A percentile compares a stretch with the other conserved stretches of the same genome.
These are phyloP conservation scores for Phycodurus eques DNA, from an alignment of 2,113 vertebrate genomes.

Conservation along the genomic window DNA sequence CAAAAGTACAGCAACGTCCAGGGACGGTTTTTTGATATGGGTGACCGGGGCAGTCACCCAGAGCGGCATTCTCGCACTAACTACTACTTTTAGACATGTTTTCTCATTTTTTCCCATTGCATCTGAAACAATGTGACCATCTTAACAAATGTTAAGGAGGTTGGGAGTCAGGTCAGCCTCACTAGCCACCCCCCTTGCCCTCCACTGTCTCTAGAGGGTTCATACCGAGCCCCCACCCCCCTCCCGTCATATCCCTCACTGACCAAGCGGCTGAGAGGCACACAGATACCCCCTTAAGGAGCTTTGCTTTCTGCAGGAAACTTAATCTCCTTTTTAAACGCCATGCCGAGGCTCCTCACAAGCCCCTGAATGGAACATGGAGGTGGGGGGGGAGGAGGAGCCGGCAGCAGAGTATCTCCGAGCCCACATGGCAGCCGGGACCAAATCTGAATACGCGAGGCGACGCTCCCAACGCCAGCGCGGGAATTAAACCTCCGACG, in stretches of 20 bases:
- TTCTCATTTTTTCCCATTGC: too few relatives aligned
- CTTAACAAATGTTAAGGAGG: constrained; percentile 12
- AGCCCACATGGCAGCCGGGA: constrained; percentile 75
- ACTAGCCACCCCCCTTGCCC: constrained; percentile 37
- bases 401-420: constrained; percentile 68
- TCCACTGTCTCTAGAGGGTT: constrained; percentile 42
- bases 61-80: constrained; percentile 8
- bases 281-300: constrained; percentile 79
- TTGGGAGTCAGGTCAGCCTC: constrained; percentile 54
- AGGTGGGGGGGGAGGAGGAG: constrained; percentile 24
- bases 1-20: too few relatives aligned
- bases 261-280: constrained; percentile 77
- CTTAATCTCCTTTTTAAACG: constrained; percentile 80
- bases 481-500: constrained; percentile 73
- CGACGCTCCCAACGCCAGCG: constrained; percentile 58
- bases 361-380: constrained; percentile 63
- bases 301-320: constrained; percentile 79
- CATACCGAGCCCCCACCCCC: constrained; percentile 54
- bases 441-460: constrained; percentile 78
- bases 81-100: too few relatives aligned
- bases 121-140: too few relatives aligned
- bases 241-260: constrained; percentile 71
- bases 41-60: too few relatives aligned
- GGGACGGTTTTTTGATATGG: too few relatives aligned
- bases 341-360: constrained; percentile 71